Conservation (phyloP, 2,888 invertebrate species). For the Clanis bilineata region DNA sequence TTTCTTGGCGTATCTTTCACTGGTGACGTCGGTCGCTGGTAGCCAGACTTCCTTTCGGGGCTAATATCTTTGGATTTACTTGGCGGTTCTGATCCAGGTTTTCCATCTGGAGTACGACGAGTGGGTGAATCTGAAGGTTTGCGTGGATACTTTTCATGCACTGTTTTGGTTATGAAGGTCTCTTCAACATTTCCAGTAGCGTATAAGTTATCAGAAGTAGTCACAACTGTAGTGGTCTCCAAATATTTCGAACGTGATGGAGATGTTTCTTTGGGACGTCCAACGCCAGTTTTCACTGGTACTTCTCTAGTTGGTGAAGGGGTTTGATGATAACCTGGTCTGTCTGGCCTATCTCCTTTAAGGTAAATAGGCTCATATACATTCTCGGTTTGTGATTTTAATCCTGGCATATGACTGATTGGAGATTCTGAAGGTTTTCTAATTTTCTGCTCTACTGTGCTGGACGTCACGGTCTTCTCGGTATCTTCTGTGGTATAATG, state of each 20-base stretch:
- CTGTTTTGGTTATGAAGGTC: neutral
- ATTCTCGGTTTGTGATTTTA: neutral
- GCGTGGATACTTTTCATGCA: neutral
- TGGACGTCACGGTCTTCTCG: neutral
- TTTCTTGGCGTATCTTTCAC: neutral
- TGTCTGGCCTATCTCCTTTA: neutral
- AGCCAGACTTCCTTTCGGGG: conserved; percentile 23
- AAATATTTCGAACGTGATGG: neutral
- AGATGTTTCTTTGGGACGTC: neutral
- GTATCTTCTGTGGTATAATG: neutral
- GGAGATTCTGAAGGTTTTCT: neutral
- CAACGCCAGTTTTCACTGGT: neutral
- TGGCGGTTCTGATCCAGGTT: neutral
- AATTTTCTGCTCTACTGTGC: neutral
- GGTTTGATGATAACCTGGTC: neutral
- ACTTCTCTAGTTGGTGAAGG: neutral
- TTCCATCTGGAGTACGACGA: neutral
- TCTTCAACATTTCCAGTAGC: neutral
- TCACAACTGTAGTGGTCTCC: neutral
- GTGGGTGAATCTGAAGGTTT: neutral
- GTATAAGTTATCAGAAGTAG: neutral
- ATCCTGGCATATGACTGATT: neutral
- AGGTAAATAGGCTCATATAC: neutral
- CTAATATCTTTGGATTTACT: conserved; percentile 16
- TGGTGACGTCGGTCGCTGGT: conserved; percentile 21